These are phyloP conservation scores for Escarpia spicata DNA, from an alignment of 2,888 invertebrate genomes.

Conservation along the genomic window DNA sequence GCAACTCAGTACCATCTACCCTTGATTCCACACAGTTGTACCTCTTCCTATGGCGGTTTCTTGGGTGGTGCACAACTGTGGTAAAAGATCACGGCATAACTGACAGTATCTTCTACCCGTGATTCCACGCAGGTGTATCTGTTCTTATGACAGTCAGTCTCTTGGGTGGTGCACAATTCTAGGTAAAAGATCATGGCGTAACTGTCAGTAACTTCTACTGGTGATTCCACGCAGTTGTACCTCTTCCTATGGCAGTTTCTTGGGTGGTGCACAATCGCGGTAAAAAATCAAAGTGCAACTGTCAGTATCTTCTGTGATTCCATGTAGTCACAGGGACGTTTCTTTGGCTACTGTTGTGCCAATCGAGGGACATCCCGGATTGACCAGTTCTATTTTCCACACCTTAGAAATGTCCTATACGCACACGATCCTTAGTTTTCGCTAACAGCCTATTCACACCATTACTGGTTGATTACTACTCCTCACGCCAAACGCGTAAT, in stretches of 20 bases:
- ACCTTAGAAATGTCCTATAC: not conserved
- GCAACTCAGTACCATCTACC: not conserved
- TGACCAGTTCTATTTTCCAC: not conserved
- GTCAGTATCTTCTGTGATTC: too few relatives aligned
- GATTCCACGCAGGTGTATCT: not conserved
- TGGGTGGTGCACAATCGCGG: too few relatives aligned
- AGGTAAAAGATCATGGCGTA: too few relatives aligned
- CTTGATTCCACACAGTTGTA: not conserved
- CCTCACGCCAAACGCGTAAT: not conserved
- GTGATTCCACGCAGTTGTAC: too few relatives aligned
- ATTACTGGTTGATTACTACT: not conserved
- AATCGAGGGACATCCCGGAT: not conserved
- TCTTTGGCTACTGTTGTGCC: not conserved
- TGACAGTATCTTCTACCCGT: not conserved
- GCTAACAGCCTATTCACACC: not conserved
- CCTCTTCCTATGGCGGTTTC: not conserved
- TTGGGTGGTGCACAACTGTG: not conserved
- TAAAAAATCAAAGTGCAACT: too few relatives aligned
- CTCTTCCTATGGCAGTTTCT: too few relatives aligned
- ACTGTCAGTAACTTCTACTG: too few relatives aligned
- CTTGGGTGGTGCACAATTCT: too few relatives aligned
- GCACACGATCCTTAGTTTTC: not conserved
- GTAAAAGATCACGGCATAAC: not conserved
- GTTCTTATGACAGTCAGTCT: too few relatives aligned
- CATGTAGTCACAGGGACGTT: too few relatives aligned